These are phyloP conservation scores for Heliconius cydno DNA, from an alignment of 2,888 invertebrate species.

Conservation along the genomic window DNA sequence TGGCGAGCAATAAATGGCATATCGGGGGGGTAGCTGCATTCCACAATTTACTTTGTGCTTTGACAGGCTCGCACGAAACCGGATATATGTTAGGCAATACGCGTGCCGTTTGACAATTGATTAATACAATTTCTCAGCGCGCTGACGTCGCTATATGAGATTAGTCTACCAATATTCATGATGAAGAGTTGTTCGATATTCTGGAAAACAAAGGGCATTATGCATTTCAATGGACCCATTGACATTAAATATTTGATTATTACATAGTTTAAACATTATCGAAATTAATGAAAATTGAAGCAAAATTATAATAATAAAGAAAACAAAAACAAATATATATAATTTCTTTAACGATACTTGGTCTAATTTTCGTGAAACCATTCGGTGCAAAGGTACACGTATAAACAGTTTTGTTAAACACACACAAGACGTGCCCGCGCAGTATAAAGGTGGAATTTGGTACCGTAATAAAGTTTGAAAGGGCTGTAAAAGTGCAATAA, in stretches of 20 bases:
- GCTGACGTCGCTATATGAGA: constrained; percentile 62
- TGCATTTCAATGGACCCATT: constrained; percentile 6
- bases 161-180: constrained; percentile 45
- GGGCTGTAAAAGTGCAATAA: constrained; percentile 83
- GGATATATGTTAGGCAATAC: constrained; percentile 61
- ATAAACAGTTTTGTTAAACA: constrained; percentile 66
- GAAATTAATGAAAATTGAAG: too few relatives aligned
- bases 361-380: constrained; percentile 28
- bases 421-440: constrained; percentile 63
- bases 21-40: constrained; percentile 43
- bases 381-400: constrained; percentile 19
- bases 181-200: neutral
- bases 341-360: neutral
- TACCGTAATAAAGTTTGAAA: constrained; percentile 82
- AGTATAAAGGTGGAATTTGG: constrained; percentile 73
- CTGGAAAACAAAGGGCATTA: constrained; percentile 6
- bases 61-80: constrained; percentile 57
- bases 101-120: constrained; percentile 73
- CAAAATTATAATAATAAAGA: too few relatives aligned
- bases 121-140: constrained; percentile 76
- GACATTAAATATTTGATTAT: neutral
- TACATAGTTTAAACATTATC: neutral
- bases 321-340: neutral
- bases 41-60: constrained; percentile 60
- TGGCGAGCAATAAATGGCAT: constrained; percentile 44